A percentile compares a stretch with the other conserved stretches of the same genome.
phyloP scores from a whole-genome alignment of 1,140 invertebrate species.

The Bursaphelenchus mucronatus region DNA sequence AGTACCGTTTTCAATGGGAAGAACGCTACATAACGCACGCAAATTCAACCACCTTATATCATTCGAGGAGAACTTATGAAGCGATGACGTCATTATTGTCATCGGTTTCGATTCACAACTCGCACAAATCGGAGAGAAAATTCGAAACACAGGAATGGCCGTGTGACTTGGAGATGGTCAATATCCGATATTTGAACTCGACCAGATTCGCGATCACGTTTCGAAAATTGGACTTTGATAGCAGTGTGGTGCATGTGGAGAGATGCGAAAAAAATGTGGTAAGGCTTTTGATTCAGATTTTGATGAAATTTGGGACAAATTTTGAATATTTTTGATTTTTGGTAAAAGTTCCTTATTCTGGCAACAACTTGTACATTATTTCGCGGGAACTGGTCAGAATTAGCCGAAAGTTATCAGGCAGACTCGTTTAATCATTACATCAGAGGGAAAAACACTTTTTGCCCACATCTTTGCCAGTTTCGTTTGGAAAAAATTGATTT shows the following conservation, averaged over 20 bases:
- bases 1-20: constrained; percentile 4
- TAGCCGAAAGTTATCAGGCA: too few relatives aligned
- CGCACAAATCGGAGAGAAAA: constrained; percentile 7
- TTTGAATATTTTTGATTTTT: too few relatives aligned
- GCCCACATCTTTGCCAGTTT: too few relatives aligned
- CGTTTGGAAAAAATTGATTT: too few relatives aligned
- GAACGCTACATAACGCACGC: constrained; percentile 16
- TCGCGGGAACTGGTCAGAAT: too few relatives aligned
- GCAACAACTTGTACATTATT: too few relatives aligned
- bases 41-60: constrained; percentile 8
- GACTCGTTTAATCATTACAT: too few relatives aligned
- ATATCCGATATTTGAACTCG: constrained; percentile 3
- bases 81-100: constrained; percentile 15
- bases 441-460: too few relatives aligned
- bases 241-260: background rate
- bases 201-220: background rate
- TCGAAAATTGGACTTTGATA: constrained; percentile 11
- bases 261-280: too few relatives aligned
- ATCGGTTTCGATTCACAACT: constrained; percentile 8
- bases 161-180: constrained; percentile 22
- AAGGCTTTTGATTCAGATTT: too few relatives aligned
- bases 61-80: constrained; percentile 20
- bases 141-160: constrained; percentile 17
- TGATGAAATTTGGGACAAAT: too few relatives aligned
- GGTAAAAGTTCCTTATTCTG: too few relatives aligned